Conservation (phyloP, 2,888 invertebrate genomes). For the Polydrusus cervinus region DNA sequence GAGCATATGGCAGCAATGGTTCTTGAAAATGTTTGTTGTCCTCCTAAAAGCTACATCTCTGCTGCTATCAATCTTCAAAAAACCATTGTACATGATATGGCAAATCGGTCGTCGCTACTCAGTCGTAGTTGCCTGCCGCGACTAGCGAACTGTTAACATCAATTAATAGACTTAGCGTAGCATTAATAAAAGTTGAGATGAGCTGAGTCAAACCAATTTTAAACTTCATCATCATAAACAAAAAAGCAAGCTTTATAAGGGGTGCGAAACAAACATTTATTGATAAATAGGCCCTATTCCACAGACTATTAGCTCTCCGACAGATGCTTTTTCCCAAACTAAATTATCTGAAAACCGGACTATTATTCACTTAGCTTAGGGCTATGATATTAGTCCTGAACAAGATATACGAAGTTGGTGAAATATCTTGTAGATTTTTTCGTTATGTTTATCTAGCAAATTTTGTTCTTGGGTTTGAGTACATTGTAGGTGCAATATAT, state of each 20-base stretch:
- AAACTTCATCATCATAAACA: neutral
- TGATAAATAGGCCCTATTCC: constrained; percentile 17
- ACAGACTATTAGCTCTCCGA: constrained; percentile 14
- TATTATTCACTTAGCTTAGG: constrained; percentile 13
- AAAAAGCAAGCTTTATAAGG: neutral
- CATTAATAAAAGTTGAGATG: no score
- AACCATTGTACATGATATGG: no score
- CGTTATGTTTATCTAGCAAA: neutral
- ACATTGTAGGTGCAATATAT: no score
- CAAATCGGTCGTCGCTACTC: no score
- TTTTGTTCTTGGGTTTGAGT: neutral
- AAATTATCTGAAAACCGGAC: constrained; percentile 18
- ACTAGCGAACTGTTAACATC: no score
- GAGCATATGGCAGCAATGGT: no score
- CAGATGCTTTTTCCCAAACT: constrained; percentile 27
- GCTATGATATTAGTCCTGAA: constrained; percentile 8
- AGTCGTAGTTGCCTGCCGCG: no score
- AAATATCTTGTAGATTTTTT: constrained; percentile 1
- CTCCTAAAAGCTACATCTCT: no score
- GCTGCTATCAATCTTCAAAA: no score
- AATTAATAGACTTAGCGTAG: no score
- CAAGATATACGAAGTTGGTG: neutral
- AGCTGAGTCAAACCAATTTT: no score
- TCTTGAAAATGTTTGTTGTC: no score
- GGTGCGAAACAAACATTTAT: constrained; percentile 19